Percentiles rank a stretch among this genome's conserved stretches.
phyloP scores from a whole-genome alignment of 2,797 vertebrate genomes.

The Liasis olivaceus region DNA sequence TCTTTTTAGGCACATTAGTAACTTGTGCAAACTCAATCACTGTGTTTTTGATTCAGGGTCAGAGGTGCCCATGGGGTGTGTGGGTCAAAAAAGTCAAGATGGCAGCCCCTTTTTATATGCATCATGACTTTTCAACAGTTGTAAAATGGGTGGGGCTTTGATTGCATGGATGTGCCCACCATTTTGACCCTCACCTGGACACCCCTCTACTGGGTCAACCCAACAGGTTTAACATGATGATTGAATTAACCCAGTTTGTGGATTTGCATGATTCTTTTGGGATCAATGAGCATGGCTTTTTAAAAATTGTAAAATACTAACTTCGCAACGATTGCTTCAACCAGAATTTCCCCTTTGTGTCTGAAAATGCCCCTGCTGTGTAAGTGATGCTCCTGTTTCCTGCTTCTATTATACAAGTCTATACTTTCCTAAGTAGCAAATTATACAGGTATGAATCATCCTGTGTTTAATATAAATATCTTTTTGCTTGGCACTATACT shows the following conservation, averaged over 20 bases:
- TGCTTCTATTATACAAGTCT: slow-evolving; percentile 46
- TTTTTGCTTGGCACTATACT: slow-evolving; percentile 48
- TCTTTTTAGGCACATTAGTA: no score
- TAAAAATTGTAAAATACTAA: neutral
- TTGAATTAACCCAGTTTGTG: neutral
- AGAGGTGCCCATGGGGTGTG: no score
- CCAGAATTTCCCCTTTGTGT: neutral
- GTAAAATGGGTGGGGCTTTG: no score
- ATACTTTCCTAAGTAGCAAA: slow-evolving; percentile 67
- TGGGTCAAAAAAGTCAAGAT: no score
- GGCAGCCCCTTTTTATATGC: no score
- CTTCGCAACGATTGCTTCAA: neutral
- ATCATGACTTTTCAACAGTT: no score
- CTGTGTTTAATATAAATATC: slow-evolving; percentile 56
- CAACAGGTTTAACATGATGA: no score
- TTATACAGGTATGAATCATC: slow-evolving; percentile 62
- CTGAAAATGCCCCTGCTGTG: neutral
- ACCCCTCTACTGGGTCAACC: no score
- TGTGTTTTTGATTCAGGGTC: no score
- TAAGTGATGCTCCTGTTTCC: slow-evolving; percentile 35
- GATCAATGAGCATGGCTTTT: neutral
- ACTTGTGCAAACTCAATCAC: no score
- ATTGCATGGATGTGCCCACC: no score
- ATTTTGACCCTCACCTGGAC: no score
- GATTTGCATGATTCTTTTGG: neutral